A percentile compares a stretch with the other conserved stretches of the same genome.
Evolutionary conservation across 2,888 invertebrate species (phyloP).

Genomic region (Cabera pusaria): DNA sequence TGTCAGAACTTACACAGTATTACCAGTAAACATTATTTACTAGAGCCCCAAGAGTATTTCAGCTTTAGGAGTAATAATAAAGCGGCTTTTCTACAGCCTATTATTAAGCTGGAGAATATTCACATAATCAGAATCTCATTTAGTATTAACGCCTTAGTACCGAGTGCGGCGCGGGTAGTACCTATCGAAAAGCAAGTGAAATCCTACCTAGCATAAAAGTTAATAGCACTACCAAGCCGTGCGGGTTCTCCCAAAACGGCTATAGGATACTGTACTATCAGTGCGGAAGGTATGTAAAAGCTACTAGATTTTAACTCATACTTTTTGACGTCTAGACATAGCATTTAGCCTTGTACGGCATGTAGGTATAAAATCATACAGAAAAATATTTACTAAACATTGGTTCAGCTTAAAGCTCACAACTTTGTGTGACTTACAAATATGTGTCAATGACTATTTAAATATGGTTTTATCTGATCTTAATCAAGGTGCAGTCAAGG

Average conservation of each 20-base stretch:
- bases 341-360: too few relatives aligned
- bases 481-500: too few relatives aligned
- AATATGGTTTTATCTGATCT: too few relatives aligned
- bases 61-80: slow-evolving; percentile 14
- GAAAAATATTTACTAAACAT: too few relatives aligned
- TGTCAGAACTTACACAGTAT: too few relatives aligned
- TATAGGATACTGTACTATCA: slow-evolving; percentile 11
- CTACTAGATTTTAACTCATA: not conserved
- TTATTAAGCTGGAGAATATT: slow-evolving; percentile 15
- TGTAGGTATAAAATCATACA: too few relatives aligned
- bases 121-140: slow-evolving; percentile 36
- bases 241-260: slow-evolving; percentile 48
- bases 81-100: slow-evolving; percentile 15
- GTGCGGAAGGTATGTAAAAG: too few relatives aligned
- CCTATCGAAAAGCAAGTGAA: slow-evolving; percentile 31
- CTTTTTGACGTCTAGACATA: not conserved
- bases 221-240: slow-evolving; percentile 36
- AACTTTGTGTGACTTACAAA: too few relatives aligned
- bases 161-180: slow-evolving; percentile 15
- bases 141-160: slow-evolving; percentile 36
- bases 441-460: too few relatives aligned
- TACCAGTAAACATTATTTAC: too few relatives aligned
- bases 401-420: too few relatives aligned
- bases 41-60: not conserved
- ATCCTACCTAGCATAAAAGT: slow-evolving; percentile 45